Evolutionary conservation across 2,797 vertebrate genomes (phyloP).

Genomic region (Capromys pilorides): DNA sequence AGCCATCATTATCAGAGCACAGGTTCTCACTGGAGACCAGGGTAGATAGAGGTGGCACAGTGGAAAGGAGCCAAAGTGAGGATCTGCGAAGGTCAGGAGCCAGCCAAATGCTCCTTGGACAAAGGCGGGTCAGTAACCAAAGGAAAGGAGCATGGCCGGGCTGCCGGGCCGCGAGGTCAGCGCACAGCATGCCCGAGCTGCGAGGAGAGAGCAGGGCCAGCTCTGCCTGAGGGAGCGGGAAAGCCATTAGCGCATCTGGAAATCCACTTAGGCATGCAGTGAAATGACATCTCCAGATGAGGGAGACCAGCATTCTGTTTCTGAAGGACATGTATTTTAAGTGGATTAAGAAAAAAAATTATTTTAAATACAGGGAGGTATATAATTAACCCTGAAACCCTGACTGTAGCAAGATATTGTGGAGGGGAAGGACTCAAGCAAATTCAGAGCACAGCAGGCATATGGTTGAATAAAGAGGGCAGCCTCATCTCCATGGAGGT

Average conservation of each 20-base stretch:
- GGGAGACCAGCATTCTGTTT: constrained; percentile 46
- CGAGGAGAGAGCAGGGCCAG: background rate
- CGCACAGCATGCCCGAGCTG: background rate
- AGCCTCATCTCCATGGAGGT: background rate
- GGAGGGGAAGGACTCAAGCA: constrained; percentile 42
- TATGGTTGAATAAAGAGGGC: constrained; percentile 26
- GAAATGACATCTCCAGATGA: constrained; percentile 66
- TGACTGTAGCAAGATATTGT: constrained; percentile 51
- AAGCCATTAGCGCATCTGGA: constrained; percentile 67
- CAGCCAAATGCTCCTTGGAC: background rate
- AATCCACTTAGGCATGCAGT: constrained; percentile 69
- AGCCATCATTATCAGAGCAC: background rate
- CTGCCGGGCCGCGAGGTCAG: background rate
- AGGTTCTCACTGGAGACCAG: background rate
- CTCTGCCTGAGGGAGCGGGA: constrained; percentile 12
- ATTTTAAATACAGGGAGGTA: constrained; percentile 68
- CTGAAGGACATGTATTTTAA: constrained; percentile 68
- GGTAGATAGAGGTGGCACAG: background rate
- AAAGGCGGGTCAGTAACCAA: background rate
- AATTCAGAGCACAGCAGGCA: constrained; percentile 53
- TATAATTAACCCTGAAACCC: constrained; percentile 72
- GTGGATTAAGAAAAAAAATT: constrained; percentile 76
- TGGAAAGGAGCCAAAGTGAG: background rate
- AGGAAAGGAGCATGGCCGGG: background rate
- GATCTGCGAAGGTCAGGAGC: background rate